phyloP scores from a whole-genome alignment of 2,797 vertebrate genomes.

The Lacerta bilineata region DNA sequence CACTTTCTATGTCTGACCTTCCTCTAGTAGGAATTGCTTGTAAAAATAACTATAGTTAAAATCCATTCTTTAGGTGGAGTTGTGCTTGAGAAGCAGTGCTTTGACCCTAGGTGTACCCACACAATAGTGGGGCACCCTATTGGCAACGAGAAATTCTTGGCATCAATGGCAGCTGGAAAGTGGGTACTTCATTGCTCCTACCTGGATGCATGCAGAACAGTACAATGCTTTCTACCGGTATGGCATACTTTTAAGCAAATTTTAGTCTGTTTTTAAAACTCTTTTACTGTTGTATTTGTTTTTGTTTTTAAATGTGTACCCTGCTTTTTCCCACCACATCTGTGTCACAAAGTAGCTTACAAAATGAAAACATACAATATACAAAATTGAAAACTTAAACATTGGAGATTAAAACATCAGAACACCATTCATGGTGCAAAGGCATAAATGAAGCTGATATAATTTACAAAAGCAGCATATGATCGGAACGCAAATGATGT shows the following conservation, averaged over 20 bases:
- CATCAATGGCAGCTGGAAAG: constrained; percentile 96
- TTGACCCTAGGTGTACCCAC: constrained; percentile 94
- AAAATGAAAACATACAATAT: too few relatives aligned
- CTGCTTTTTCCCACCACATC: too few relatives aligned
- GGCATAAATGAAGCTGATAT: not conserved
- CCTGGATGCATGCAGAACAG: constrained; percentile 90
- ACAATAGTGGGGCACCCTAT: constrained; percentile 95
- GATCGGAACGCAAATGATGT: not conserved
- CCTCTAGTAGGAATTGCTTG: not conserved
- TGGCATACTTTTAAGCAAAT: constrained; percentile 25
- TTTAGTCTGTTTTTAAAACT: not conserved
- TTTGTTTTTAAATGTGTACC: too few relatives aligned
- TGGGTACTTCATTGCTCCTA: constrained; percentile 98
- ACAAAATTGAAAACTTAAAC: too few relatives aligned
- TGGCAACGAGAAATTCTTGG: constrained; percentile 96
- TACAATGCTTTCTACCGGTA: constrained; percentile 89
- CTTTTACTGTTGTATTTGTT: not conserved
- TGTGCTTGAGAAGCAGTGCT: constrained; percentile 95
- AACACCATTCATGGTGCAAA: too few relatives aligned
- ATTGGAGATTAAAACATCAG: too few relatives aligned
- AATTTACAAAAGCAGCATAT: not conserved
- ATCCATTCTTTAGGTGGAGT: constrained; percentile 83
- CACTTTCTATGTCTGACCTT: constrained; percentile 11
- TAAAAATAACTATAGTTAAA: constrained; percentile 21
- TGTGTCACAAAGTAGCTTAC: too few relatives aligned